Evolutionary conservation across 2,888 invertebrate species (phyloP), one percentile per base, ranked within the genome.

Genomic region (Erannis defoliaria): DNA sequence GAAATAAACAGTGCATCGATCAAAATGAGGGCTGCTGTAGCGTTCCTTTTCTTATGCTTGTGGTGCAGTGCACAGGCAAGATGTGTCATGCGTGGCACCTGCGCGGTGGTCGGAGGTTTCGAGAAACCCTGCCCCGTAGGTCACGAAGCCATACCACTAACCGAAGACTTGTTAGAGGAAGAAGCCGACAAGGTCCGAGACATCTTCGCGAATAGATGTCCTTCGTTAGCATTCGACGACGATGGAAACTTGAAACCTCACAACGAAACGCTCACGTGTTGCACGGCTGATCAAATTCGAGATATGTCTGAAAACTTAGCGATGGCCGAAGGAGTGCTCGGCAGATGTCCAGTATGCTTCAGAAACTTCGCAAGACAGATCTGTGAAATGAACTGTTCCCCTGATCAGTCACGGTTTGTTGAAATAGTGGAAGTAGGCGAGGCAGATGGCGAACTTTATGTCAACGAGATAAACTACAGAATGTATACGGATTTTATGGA

Each of bases 341-440:
- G 95, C 3, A 93, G 98, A 40, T 99, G 99, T 80, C 96, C 97
- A 0, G 94, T 96, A 0, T 99, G 99, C 78, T 84, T 94, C 1
- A 89, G 94, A 62, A 99, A 99, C 82, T 95, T 98, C 72, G 94
- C 95, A 8, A 92, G 94, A 45, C 94, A 96, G 38, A 96, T 97
- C 70, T 99, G 99, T 80, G 94, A 96, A 69, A 94, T 97, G 85
- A 96, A 97, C 5, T 99, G 99, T 84, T 94, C 95, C 2, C 94
- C 96, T 0, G 93, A 95, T 46, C 98, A 98, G 72, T 93, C 94
- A 18, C 76, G 81, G 4, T 93, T 87, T 57, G 55, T 90, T 1
- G 81, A 84, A n/a, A 79, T 88, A 1, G 48, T 35, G 6, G 65
- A 73, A 14, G 69, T 72, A 6, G 76, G 65, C 26, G 56, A 80